These are phyloP conservation scores for Eilema caniola DNA, from an alignment of 2,888 invertebrate genomes.

Conservation along the genomic window DNA sequence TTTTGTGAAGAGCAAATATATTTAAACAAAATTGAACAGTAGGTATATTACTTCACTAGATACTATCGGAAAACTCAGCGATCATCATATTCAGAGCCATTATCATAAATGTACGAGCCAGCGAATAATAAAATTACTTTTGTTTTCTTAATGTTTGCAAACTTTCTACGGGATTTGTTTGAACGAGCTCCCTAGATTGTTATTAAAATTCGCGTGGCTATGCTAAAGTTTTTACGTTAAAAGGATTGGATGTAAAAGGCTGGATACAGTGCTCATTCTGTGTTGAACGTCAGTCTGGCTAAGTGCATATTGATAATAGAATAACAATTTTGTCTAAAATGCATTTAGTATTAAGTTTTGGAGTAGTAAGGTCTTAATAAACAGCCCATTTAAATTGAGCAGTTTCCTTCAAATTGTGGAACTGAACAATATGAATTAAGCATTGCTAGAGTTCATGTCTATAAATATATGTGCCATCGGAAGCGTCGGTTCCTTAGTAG, in stretches of 20 bases:
- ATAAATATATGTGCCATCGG: too few species aligned
- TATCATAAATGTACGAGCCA: constrained; percentile 52
- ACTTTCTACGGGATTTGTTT: constrained; percentile 66
- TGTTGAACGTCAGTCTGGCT: constrained; percentile 11
- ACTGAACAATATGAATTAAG: too few species aligned
- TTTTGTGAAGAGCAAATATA: too few species aligned
- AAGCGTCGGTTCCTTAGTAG: too few species aligned
- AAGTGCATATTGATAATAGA: constrained; percentile 27
- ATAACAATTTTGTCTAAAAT: neutral
- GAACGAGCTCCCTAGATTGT: constrained; percentile 60
- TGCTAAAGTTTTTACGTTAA: constrained; percentile 65
- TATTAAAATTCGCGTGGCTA: constrained; percentile 75
- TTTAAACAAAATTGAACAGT: too few species aligned
- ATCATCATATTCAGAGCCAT: constrained; percentile 39
- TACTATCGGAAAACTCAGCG: constrained; percentile 27
- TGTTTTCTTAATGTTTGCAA: constrained; percentile 71
- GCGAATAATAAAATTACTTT: constrained; percentile 68
- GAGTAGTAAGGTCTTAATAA: too few species aligned
- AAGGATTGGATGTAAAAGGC: constrained; percentile 64
- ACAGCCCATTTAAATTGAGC: too few species aligned
- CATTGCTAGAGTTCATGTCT: too few species aligned
- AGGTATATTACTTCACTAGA: neutral
- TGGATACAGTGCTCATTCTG: constrained; percentile 35
- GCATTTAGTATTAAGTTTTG: neutral
- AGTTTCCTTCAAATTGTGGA: too few species aligned